These are phyloP conservation scores for Dipodomys ordii DNA, from an alignment of 2,113 vertebrate genomes.

Conservation along the genomic window DNA sequence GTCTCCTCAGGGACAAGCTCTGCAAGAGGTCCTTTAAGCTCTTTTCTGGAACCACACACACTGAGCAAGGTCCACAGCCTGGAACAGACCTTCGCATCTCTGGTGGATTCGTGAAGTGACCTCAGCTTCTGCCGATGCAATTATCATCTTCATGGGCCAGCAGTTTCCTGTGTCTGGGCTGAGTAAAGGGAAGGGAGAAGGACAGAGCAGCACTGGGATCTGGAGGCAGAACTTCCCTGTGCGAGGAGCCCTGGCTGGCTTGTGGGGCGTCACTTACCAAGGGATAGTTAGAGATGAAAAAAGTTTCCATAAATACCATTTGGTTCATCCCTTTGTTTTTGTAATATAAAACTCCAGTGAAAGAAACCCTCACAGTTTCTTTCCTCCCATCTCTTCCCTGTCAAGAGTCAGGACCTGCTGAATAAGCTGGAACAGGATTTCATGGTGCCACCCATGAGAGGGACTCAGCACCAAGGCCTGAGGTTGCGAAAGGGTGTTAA, in stretches of 20 bases:
- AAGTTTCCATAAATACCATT: constrained; percentile 64
- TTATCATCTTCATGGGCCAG: constrained; percentile 34
- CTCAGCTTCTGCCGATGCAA: constrained; percentile 30
- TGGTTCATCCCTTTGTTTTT: constrained; percentile 68
- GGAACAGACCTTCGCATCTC: constrained; percentile 53
- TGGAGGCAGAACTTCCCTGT: not conserved
- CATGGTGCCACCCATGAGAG: constrained; percentile 75
- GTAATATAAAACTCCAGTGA: constrained; percentile 59
- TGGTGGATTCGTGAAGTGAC: constrained; percentile 17
- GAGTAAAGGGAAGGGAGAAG: constrained; percentile 39
- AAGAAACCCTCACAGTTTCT: constrained; percentile 36
- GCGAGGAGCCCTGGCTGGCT: not conserved
- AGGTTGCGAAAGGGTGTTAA: constrained; percentile 72
- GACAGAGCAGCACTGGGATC: not conserved
- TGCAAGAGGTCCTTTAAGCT: constrained; percentile 42
- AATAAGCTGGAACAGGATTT: constrained; percentile 78
- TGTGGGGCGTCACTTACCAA: constrained; percentile 37
- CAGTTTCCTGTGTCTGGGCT: not conserved
- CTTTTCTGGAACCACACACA: constrained; percentile 44
- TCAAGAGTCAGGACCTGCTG: constrained; percentile 60
- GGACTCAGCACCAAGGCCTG: constrained; percentile 66
- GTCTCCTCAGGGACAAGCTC: constrained; percentile 32
- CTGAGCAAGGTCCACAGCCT: not conserved
- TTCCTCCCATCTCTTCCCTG: constrained; percentile 61
- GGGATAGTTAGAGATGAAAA: constrained; percentile 58